Evolutionary conservation across 2,888 invertebrate genomes (phyloP).

Genomic region (Notodonta dromedarius): DNA sequence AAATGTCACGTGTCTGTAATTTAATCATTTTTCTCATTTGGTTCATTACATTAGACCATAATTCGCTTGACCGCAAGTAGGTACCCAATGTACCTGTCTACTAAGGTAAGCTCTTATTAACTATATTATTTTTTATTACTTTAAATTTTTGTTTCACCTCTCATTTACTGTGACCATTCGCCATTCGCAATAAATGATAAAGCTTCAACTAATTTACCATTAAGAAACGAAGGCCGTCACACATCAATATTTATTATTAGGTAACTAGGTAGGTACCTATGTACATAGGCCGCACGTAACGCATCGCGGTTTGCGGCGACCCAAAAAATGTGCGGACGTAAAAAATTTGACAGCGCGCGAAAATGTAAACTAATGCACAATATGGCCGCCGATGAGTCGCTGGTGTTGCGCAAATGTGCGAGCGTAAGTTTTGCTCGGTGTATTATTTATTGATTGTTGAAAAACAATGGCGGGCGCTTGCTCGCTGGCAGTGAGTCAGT

Average conservation of each 20-base stretch:
- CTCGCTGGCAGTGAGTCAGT: slow-evolving; percentile 80
- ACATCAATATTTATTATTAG: slow-evolving; percentile 60
- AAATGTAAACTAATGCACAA: slow-evolving; percentile 57
- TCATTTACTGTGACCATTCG: slow-evolving; percentile 19
- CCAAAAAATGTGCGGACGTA: slow-evolving; percentile 55
- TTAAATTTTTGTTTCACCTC: neutral
- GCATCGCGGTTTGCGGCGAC: slow-evolving; percentile 40
- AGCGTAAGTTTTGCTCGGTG: slow-evolving; percentile 72
- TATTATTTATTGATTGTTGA: slow-evolving; percentile 84
- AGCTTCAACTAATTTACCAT: slow-evolving; percentile 55
- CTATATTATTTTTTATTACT: no score
- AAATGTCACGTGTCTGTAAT: slow-evolving; percentile 23
- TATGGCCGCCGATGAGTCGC: slow-evolving; percentile 58
- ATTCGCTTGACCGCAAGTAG: slow-evolving; percentile 30
- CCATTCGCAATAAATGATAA: slow-evolving; percentile 32
- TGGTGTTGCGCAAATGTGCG: slow-evolving; percentile 72
- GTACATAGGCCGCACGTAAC: slow-evolving; percentile 41
- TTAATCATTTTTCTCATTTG: slow-evolving; percentile 22
- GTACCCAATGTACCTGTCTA: slow-evolving; percentile 19
- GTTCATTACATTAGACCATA: slow-evolving; percentile 21
- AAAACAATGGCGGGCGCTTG: slow-evolving; percentile 79
- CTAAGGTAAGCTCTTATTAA: slow-evolving; percentile 3
- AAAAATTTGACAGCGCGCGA: slow-evolving; percentile 57
- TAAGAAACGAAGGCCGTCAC: slow-evolving; percentile 56
- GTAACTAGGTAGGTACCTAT: slow-evolving; percentile 40